Evolutionary conservation across 2,113 vertebrate genomes (phyloP).

Genomic region (Callipepla squamata): DNA sequence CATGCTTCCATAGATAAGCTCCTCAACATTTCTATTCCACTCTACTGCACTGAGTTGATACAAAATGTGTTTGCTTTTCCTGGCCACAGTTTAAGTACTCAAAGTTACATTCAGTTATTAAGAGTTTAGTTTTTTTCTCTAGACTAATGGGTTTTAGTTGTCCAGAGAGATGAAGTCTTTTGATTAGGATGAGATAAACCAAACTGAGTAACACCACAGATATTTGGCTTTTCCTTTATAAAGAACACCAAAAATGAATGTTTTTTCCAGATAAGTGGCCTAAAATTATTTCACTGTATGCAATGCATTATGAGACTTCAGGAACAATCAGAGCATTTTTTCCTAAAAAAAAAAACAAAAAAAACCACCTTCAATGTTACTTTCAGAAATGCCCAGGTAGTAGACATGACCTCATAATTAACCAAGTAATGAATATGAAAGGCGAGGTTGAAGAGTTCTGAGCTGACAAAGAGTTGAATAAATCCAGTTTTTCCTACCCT

Average conservation of each 20-base stretch:
- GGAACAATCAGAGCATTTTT: constrained; percentile 16
- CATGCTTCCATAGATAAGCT: constrained; percentile 52
- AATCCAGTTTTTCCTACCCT: constrained; percentile 3
- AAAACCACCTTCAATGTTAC: background rate
- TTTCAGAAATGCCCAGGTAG: constrained; percentile 7
- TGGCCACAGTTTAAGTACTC: constrained; percentile 26
- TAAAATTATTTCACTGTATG: background rate
- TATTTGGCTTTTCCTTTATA: constrained; percentile 8
- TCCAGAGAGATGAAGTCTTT: constrained; percentile 26
- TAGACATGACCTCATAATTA: background rate
- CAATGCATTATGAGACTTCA: background rate
- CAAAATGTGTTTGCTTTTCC: constrained; percentile 57
- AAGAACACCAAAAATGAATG: background rate
- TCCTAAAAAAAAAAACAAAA: background rate
- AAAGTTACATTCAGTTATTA: constrained; percentile 48
- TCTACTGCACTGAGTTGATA: background rate
- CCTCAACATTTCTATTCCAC: constrained; percentile 35
- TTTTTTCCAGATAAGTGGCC: background rate
- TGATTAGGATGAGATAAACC: constrained; percentile 25
- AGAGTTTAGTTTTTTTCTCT: constrained; percentile 37
- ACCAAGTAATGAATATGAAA: constrained; percentile 5
- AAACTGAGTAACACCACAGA: constrained; percentile 12
- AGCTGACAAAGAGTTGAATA: background rate
- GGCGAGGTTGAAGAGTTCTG: background rate
- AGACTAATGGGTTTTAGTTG: constrained; percentile 40